These are phyloP conservation scores for Drosophila meridiana DNA, from an alignment of 2,888 invertebrate species.

Conservation along the genomic window DNA sequence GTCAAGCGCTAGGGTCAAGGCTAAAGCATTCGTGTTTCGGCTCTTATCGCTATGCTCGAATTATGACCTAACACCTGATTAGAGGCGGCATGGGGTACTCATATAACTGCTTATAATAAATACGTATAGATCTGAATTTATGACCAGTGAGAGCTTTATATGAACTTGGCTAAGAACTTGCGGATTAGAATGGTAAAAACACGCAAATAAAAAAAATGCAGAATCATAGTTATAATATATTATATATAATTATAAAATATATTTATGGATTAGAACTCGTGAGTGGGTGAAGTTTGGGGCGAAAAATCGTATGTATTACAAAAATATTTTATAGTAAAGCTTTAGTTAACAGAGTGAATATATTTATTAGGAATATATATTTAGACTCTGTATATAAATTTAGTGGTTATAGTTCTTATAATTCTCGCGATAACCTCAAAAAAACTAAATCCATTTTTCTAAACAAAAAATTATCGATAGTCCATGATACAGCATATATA, in stretches of 20 bases:
- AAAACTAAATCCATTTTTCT: too few species aligned
- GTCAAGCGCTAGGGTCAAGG: conserved; percentile 32
- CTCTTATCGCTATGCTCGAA: conserved; percentile 46
- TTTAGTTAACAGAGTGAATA: too few species aligned
- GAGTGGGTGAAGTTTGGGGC: not conserved
- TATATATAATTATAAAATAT: not conserved
- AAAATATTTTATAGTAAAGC: too few species aligned
- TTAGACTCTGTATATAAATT: too few species aligned
- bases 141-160: not conserved
- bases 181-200: not conserved
- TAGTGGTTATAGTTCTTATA: too few species aligned
- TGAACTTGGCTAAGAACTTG: not conserved
- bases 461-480: not conserved
- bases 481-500: not conserved
- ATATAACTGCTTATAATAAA: conserved; percentile 30
- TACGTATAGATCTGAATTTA: conserved; percentile 36
- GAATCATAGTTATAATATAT: not conserved
- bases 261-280: not conserved
- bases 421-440: too few species aligned
- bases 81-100: conserved; percentile 25
- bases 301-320: not conserved
- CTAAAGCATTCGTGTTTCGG: not conserved
- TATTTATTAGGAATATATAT: too few species aligned
- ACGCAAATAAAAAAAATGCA: not conserved
- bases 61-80: conserved; percentile 53